These are phyloP conservation scores for Allolobophora icterica DNA, from an alignment of 2,888 invertebrate species.

Conservation along the genomic window DNA sequence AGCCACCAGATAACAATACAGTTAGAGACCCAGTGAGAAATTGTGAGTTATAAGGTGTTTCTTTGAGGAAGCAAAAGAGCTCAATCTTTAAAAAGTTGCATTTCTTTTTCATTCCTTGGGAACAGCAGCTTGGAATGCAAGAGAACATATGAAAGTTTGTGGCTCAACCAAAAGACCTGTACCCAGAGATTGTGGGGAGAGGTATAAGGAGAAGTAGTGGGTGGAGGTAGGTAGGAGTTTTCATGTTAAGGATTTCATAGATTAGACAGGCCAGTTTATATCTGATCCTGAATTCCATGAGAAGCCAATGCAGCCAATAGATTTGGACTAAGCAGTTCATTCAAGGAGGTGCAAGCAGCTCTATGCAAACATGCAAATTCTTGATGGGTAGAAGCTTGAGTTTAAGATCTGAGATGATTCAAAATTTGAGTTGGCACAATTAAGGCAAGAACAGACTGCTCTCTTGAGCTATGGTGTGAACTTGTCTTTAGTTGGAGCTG, in stretches of 20 bases:
- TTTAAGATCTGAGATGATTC: not conserved
- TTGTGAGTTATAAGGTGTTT: not conserved
- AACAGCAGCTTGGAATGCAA: not conserved
- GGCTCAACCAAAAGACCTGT: not conserved
- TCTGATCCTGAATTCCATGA: not conserved
- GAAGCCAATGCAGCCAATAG: no score
- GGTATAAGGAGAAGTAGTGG: not conserved
- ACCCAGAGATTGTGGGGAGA: not conserved
- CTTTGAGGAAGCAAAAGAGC: not conserved
- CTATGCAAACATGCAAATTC: not conserved
- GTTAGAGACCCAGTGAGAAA: not conserved
- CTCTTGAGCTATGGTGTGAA: not conserved
- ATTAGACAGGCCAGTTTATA: not conserved
- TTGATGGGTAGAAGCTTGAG: not conserved
- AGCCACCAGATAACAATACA: not conserved
- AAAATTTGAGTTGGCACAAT: not conserved
- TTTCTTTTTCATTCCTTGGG: not conserved
- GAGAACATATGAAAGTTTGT: not conserved
- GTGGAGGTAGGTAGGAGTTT: not conserved
- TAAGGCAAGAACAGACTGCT: not conserved
- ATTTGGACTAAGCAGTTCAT: not conserved
- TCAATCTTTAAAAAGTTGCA: not conserved
- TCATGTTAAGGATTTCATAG: not conserved
- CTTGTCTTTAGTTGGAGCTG: not conserved
- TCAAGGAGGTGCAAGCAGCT: not conserved